Conservation (phyloP, 2,113 vertebrate genomes). For the Cynopterus brachyotis region DNA sequence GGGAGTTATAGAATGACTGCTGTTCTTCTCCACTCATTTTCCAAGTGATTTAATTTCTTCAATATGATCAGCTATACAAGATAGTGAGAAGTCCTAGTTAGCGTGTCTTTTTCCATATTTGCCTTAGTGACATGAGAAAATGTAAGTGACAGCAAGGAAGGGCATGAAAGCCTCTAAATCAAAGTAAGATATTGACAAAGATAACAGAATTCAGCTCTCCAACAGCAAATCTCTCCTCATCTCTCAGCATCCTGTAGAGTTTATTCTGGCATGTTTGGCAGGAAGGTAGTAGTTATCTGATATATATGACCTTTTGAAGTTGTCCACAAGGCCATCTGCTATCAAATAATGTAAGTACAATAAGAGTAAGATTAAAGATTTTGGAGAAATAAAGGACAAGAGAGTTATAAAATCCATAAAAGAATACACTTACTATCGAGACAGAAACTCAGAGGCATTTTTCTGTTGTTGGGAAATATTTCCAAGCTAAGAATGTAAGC, state of each 20-base stretch:
- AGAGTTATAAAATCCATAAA: neutral
- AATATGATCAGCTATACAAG: neutral
- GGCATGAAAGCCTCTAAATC: neutral
- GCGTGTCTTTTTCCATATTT: neutral
- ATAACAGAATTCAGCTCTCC: neutral
- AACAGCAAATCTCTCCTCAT: neutral
- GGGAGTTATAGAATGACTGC: fast-evolving
- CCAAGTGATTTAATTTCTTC: neutral
- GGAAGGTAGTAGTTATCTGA: neutral
- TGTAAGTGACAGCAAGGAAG: neutral
- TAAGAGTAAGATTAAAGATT: neutral
- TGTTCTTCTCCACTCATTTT: neutral
- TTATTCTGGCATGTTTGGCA: neutral
- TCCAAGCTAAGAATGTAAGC: neutral
- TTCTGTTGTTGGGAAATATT: neutral
- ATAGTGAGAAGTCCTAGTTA: neutral
- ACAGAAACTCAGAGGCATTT: neutral
- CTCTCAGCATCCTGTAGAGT: fast-evolving
- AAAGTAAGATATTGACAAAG: neutral
- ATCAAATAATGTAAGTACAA: neutral
- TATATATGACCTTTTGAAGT: fast-evolving
- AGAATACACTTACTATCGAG: neutral
- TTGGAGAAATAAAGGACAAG: neutral
- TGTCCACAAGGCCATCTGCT: neutral
- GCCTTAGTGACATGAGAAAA: neutral